phyloP scores from a whole-genome alignment of 2,113 vertebrate species.

The Rafetus swinhoei region DNA sequence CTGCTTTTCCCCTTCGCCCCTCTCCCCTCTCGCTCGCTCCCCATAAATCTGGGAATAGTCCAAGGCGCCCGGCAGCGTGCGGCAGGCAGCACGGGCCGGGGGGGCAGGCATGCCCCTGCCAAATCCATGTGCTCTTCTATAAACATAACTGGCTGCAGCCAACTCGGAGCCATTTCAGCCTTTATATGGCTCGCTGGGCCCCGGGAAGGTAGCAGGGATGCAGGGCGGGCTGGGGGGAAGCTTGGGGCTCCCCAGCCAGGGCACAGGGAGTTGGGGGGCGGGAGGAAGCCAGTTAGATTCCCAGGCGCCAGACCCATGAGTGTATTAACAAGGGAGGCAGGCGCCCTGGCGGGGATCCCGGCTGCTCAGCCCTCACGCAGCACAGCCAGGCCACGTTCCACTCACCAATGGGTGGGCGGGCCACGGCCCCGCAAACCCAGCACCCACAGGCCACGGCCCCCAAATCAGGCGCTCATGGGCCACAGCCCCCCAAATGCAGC shows the following conservation, averaged over 20 bases:
- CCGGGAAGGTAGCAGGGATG: not conserved
- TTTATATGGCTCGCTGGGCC: conserved; percentile 81
- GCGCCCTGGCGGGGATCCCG: not conserved
- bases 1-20: not conserved
- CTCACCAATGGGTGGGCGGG: not conserved
- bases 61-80: not conserved
- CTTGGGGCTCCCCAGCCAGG: not conserved
- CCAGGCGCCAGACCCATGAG: not conserved
- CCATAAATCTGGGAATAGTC: conserved; percentile 15
- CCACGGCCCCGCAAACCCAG: not conserved
- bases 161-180: conserved; percentile 75
- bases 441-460: not conserved
- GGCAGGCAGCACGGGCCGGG: not conserved
- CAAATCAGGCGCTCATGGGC: no score
- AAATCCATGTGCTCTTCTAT: conserved; percentile 62
- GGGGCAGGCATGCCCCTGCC: not conserved
- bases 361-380: not conserved
- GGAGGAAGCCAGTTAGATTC: not conserved
- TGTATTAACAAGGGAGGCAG: not conserved
- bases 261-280: not conserved
- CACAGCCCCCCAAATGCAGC: not conserved
- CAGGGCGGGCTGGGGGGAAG: not conserved
- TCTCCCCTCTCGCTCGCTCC: not conserved
- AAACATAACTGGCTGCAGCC: conserved; percentile 80
- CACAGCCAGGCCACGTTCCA: not conserved